Conservation (phyloP, 2,797 vertebrate species). For the Sitta carolinensis region DNA sequence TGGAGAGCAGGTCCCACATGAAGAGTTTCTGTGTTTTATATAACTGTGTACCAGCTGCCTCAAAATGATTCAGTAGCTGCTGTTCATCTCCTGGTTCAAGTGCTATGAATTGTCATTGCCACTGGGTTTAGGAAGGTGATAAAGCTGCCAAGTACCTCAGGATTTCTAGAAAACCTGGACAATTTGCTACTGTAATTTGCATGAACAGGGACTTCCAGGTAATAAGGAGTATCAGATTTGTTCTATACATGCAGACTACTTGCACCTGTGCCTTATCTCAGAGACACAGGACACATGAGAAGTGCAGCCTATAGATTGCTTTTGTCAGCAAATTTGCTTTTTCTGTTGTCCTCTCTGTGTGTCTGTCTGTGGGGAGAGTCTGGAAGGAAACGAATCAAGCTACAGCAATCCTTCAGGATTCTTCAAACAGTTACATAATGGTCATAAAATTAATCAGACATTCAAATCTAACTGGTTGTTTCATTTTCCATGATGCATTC, state of each 20-base stretch:
- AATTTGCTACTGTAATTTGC: not conserved
- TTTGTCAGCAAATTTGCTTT: constrained; percentile 18
- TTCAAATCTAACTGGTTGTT: not conserved
- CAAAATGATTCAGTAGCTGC: not conserved
- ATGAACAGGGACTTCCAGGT: not conserved
- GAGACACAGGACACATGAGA: not conserved
- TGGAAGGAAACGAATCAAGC: not conserved
- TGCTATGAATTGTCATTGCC: not conserved
- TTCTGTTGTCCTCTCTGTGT: constrained; percentile 6
- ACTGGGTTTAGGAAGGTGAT: not conserved
- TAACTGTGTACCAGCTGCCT: not conserved
- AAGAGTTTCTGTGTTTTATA: not conserved
- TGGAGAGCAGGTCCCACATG: constrained; percentile 72
- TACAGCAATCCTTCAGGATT: not conserved
- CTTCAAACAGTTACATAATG: not conserved
- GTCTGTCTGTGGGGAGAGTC: constrained; percentile 17
- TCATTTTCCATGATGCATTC: not conserved
- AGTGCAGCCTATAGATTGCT: not conserved
- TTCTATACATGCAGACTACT: not conserved
- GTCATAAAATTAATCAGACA: not conserved
- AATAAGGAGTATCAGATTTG: not conserved
- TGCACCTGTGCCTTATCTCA: not conserved
- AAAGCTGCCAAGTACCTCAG: not conserved
- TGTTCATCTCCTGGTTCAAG: not conserved
- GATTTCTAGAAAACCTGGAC: not conserved